Conservation (phyloP, 92 coral and sea anemone genomes). For the Epizoanthus ramosus region DNA sequence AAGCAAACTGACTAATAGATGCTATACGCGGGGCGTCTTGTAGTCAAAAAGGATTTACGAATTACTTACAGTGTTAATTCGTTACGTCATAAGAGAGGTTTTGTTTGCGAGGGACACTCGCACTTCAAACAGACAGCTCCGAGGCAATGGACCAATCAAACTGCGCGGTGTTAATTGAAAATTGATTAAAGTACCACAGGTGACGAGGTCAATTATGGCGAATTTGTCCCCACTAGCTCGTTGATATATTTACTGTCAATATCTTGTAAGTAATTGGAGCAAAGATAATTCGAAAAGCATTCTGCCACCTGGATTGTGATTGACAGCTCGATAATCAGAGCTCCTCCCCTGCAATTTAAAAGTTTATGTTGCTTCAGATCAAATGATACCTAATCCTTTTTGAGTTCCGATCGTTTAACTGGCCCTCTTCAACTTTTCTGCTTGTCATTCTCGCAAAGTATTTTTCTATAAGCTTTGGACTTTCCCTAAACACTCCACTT, state of each 20-base stretch:
- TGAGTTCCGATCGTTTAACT: conserved; percentile 54
- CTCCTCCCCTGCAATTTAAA: conserved; percentile 91
- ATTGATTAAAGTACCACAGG: conserved; percentile 91
- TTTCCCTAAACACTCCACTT: conserved; percentile 28
- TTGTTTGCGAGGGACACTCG: conserved; percentile 73
- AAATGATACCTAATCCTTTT: conserved; percentile 70
- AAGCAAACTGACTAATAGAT: conserved; percentile 81
- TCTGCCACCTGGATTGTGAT: conserved; percentile 71
- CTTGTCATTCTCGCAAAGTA: conserved; percentile 26
- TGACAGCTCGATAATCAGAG: conserved; percentile 66
- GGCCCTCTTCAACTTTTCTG: conserved; percentile 27
- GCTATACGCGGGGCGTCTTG: conserved; percentile 88
- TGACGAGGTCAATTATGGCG: conserved; percentile 70
- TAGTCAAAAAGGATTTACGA: conserved; percentile 99
- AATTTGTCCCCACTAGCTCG: conserved; percentile 60
- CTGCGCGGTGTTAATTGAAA: conserved; percentile 63
- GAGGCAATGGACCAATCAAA: conserved; percentile 68
- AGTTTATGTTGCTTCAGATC: conserved; percentile 69
- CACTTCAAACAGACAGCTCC: conserved; percentile 77
- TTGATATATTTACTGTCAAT: conserved; percentile 67
- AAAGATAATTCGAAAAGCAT: conserved; percentile 55
- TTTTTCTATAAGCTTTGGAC: conserved; percentile 20
- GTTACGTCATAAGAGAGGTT: conserved; percentile 90
- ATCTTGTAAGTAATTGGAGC: conserved; percentile 66
- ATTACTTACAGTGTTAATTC: conserved; percentile 98